Base-by-base conservation (phyloP, 1,140 invertebrate genomes). In the Chymomyza costata region DNA sequence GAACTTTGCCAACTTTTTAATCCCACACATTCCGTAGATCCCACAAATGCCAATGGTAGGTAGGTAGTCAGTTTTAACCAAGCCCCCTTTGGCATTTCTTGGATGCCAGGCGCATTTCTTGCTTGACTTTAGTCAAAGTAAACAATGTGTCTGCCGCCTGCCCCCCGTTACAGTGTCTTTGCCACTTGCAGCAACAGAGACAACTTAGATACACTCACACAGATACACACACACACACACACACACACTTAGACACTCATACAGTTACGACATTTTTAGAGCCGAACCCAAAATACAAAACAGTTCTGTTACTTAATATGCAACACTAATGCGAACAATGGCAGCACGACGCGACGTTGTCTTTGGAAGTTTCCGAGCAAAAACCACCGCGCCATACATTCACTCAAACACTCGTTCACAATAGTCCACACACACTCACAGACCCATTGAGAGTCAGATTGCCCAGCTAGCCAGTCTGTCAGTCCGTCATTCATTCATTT, bases 241-340 rank as follows among this genome's bases (percentile, higher is more conserved):
- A n/a, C n/a, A n/a, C n/a, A n/a, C n/a, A n/a, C n/a, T n/a, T n/a
- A n/a, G n/a, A n/a, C n/a, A n/a, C n/a, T n/a, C n/a, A n/a, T 47
- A 25, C 6, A 43, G 56, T 71, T 71, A 40, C 68, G 68, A 48
- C 68, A 71, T 49, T 57, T 54, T 34, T 16, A 13, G 40, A 48
- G 32, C 57, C 62, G 38, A 48, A 66, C 17, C 25, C 16, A 21
- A 57, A 35, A 61, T 49, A 55, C 59, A 65, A 78, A 76, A 80
- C 70, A 76, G 70, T 76, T 76, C 70, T 76, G 78, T 76, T 76
- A 76, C 71, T 76, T 76, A 76, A 76, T 76, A 76, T 70, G 62
- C 70, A 55, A 58, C 62, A 54, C 62, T 76, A 76, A 78, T 78
- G 70, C 71, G 66, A 76, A 71, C 71, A 78, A 78, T 65, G 61